Evolutionary conservation across 2,888 invertebrate genomes (phyloP).

Genomic region (Flexamia atlantica): DNA sequence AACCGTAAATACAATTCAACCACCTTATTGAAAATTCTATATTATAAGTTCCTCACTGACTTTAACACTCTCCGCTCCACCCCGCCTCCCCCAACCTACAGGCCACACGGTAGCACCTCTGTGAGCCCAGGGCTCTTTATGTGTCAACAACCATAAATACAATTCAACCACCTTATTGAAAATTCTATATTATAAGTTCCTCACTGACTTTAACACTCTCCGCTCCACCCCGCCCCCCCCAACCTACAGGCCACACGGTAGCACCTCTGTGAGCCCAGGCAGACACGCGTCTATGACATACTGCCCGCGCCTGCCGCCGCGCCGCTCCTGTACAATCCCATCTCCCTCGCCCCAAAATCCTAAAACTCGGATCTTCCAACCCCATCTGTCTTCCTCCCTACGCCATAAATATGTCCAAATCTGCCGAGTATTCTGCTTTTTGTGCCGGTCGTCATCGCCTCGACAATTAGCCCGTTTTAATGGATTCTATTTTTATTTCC

Average conservation of each 20-base stretch:
- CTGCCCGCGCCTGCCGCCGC: slow-evolving; percentile 42
- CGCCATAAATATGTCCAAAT: slow-evolving; percentile 68
- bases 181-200: too few species aligned
- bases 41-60: too few species aligned
- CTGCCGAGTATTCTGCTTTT: slow-evolving; percentile 61
- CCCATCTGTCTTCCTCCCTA: slow-evolving; percentile 63
- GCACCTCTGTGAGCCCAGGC: background rate
- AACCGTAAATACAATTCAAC: too few species aligned
- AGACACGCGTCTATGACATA: slow-evolving; percentile 52
- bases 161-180: too few species aligned
- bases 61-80: too few species aligned
- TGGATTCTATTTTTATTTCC: slow-evolving; percentile 56
- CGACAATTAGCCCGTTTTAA: slow-evolving; percentile 51
- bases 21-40: too few species aligned
- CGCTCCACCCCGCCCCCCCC: background rate
- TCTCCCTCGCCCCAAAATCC: slow-evolving; percentile 29
- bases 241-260: background rate
- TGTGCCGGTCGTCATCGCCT: slow-evolving; percentile 52
- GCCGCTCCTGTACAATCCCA: slow-evolving; percentile 38
- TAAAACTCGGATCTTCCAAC: slow-evolving; percentile 62
- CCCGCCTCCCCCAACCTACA: too few species aligned
- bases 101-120: too few species aligned
- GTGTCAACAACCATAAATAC: too few species aligned
- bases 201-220: too few species aligned
- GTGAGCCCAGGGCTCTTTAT: too few species aligned